Conservation (phyloP, 1,140 invertebrate genomes). For the Polypedilum pembai region DNA sequence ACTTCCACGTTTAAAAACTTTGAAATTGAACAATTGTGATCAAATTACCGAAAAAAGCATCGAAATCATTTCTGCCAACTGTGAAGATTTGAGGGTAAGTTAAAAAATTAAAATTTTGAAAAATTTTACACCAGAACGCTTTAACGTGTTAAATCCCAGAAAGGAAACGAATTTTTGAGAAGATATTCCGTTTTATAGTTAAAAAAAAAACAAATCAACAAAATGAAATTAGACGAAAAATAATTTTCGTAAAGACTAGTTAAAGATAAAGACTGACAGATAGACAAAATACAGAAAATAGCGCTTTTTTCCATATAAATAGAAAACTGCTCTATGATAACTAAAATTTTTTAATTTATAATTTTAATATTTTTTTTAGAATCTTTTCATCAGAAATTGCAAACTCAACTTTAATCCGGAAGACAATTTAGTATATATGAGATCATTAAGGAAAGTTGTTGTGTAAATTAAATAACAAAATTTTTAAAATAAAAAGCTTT, state of each 20-base stretch:
- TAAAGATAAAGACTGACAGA: too few relatives aligned
- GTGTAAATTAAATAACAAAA: not conserved
- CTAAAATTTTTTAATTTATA: too few relatives aligned
- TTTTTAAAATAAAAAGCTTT: not conserved
- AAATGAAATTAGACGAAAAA: too few relatives aligned
- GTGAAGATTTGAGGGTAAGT: slow-evolving; percentile 1
- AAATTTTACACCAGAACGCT: too few relatives aligned
- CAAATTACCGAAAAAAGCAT: not conserved
- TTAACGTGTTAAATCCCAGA: too few relatives aligned
- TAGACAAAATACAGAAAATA: too few relatives aligned
- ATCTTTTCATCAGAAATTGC: slow-evolving; percentile 19
- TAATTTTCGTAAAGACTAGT: too few relatives aligned
- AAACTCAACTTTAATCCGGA: not conserved
- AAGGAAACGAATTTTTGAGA: too few relatives aligned
- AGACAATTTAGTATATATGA: not conserved
- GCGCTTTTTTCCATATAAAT: too few relatives aligned
- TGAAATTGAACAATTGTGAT: slow-evolving; percentile 1
- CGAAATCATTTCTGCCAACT: not conserved
- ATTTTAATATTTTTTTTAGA: not conserved
- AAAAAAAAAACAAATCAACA: too few relatives aligned
- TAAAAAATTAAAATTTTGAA: not conserved
- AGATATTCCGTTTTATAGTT: too few relatives aligned
- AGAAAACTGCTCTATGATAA: too few relatives aligned
- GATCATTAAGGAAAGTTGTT: slow-evolving; percentile 1
- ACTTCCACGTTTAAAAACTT: not conserved